Base-by-base conservation (phyloP, 1,140 invertebrate species). In the Cyrtorhinus lividipennis region DNA sequence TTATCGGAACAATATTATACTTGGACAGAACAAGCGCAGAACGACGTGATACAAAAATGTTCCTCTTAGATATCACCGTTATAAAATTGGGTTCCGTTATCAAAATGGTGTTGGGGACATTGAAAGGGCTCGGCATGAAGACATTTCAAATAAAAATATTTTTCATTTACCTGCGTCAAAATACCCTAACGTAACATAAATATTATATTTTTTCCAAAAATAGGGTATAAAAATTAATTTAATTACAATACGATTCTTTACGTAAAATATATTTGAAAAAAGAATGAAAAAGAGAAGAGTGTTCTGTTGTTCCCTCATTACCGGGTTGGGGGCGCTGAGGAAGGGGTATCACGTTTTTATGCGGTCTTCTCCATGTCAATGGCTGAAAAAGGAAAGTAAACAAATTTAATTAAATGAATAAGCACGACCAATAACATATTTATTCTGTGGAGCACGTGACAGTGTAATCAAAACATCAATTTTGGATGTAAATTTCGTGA, bases 301-400 rank as follows among this genome's bases (percentile, higher is more conserved):
- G 8, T 56, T 56, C n/a, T 18, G 26, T 64, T 64, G 56, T 46
- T 64, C 56, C 56, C 57, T 24, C 8, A 59, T 10, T 30, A 8
- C 15, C 25, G n/a, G 23, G 18, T 8, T 20, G 57, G 23, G 57
- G 25, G 26, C 23, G 57, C 25, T 20, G 3, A 24, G 26, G 12
- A 23, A 20, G 57, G 23, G 38, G 3, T 61, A 44, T 61, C 30
- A 44, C 30, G 15, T 61, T 13, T 24, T 45, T 80, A 83, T 71
- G 80, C 81, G 62, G 78, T 78, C 73, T 85, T 85, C 73, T 85
- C 83, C 73, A 83, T 81, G 68, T 83, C 83, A 69, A 85, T 85
- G 65, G 80, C 76, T 75, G 65, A 25, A 69, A 69, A 25, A 30
- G 58, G 58, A 62, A 48, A n/a, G n/a, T 48, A 57, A 45, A 59